These are phyloP conservation scores for Phragmatobia fuliginosa DNA, from an alignment of 2,888 invertebrate species.

Conservation along the genomic window DNA sequence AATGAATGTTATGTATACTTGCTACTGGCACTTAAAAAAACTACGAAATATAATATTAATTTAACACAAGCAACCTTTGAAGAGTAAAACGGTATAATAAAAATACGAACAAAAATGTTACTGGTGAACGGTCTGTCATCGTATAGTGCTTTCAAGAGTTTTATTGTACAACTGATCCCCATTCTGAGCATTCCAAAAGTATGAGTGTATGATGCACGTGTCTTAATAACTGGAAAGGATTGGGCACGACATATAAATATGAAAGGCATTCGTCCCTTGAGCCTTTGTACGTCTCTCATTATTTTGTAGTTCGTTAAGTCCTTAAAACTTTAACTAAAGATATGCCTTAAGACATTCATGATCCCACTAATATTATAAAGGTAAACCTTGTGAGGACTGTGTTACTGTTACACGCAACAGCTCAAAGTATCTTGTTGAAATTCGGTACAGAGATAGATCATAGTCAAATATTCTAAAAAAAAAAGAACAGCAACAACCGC, in stretches of 20 bases:
- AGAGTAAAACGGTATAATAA: slow-evolving; percentile 39
- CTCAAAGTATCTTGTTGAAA: too few relatives aligned
- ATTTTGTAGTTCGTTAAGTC: slow-evolving; percentile 22
- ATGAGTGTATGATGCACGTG: slow-evolving; percentile 71
- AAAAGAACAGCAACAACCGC: too few relatives aligned
- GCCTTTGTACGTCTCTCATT: slow-evolving; percentile 40
- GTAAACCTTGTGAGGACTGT: too few relatives aligned
- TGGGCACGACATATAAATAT: slow-evolving; percentile 61
- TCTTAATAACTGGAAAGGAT: slow-evolving; percentile 55
- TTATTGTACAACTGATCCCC: slow-evolving; percentile 62
- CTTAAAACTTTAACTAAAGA: slow-evolving; percentile 21
- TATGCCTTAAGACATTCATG: slow-evolving; percentile 4
- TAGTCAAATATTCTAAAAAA: too few relatives aligned
- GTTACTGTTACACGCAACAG: too few relatives aligned
- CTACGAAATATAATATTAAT: slow-evolving; percentile 27
- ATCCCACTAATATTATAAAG: too few relatives aligned
- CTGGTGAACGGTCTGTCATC: slow-evolving; percentile 47
- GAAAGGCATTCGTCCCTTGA: slow-evolving; percentile 47
- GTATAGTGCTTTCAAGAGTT: slow-evolving; percentile 48
- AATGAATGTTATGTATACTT: slow-evolving; percentile 17
- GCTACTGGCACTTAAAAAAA: slow-evolving; percentile 18
- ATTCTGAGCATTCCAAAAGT: slow-evolving; percentile 72
- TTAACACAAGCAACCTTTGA: slow-evolving; percentile 27
- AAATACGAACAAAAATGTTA: slow-evolving; percentile 40
- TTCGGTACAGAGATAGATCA: too few relatives aligned